A percentile compares a stretch with the other conserved stretches of the same genome.
Conservation (phyloP, 2,113 vertebrate genomes). For the Coreoperca whiteheadi region DNA sequence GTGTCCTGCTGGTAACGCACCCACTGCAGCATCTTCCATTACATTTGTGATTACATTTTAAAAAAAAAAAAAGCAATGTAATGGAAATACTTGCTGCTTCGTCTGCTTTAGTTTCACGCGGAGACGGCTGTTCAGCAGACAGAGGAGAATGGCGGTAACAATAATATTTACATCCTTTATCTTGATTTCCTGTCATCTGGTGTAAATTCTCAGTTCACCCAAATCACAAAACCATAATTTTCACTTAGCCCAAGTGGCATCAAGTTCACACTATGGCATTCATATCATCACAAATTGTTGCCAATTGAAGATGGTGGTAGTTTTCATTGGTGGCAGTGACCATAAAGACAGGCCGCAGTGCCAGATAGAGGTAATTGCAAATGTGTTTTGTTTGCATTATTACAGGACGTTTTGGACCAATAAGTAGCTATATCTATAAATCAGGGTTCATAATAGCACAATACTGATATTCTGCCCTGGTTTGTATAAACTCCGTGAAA, state of each 20-base stretch:
- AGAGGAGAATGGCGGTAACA: conserved; percentile 65
- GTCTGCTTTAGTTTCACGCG: conserved; percentile 84
- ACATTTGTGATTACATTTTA: not conserved
- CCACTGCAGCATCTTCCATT: not conserved
- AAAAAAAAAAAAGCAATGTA: not conserved
- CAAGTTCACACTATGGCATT: not conserved
- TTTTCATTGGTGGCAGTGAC: not conserved
- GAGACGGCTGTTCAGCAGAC: conserved; percentile 78
- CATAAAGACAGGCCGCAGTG: not conserved
- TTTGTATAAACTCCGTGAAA: not conserved
- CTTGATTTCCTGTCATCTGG: too few species aligned
- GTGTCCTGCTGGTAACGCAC: conserved; percentile 85
- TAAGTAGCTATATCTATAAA: not conserved
- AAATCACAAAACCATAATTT: not conserved
- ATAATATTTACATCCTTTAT: not conserved
- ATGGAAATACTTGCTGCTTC: not conserved
- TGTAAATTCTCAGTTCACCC: not conserved
- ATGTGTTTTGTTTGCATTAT: not conserved
- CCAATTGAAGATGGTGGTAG: not conserved
- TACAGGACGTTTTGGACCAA: too few species aligned
- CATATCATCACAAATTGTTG: too few species aligned
- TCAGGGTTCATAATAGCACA: not conserved
- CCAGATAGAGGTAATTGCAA: not conserved
- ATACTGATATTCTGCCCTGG: not conserved
- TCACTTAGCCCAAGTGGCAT: too few species aligned